Evolutionary conservation across 1,140 invertebrate genomes (phyloP).

Genomic region (Eupeodes corollae): DNA sequence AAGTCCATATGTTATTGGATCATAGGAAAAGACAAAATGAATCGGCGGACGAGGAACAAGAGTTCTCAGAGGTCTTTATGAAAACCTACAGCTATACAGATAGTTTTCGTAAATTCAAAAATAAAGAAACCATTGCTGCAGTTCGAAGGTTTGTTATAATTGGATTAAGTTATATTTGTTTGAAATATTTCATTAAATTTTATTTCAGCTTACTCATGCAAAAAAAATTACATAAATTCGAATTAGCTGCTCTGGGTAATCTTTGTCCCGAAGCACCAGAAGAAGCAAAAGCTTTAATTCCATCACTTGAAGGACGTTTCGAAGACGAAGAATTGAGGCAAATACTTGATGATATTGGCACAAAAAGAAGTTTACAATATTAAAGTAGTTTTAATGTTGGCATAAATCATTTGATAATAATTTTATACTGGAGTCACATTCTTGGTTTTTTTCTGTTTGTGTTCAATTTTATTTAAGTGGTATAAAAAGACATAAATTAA

Average conservation of each 20-base stretch:
- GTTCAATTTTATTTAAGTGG: too few relatives aligned
- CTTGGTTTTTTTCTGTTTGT: too few relatives aligned
- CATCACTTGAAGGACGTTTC: slow-evolving; percentile 88
- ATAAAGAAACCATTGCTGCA: slow-evolving; percentile 93
- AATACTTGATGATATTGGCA: slow-evolving; percentile 94
- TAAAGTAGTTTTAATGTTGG: slow-evolving; percentile 40
- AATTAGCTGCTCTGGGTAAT: slow-evolving; percentile 93
- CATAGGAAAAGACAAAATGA: slow-evolving; percentile 97
- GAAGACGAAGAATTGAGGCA: slow-evolving; percentile 92
- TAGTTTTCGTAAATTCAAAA: slow-evolving; percentile 93
- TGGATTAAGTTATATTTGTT: not conserved
- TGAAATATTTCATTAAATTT: not conserved
- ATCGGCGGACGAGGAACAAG: slow-evolving; percentile 94
- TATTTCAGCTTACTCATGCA: slow-evolving; percentile 74
- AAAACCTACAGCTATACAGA: slow-evolving; percentile 95
- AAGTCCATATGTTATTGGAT: slow-evolving; percentile 95
- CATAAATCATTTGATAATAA: too few relatives aligned
- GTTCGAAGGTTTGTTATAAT: slow-evolving; percentile 64
- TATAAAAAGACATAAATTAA: too few relatives aligned
- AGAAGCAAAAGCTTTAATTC: slow-evolving; percentile 94
- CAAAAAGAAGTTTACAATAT: slow-evolving; percentile 94
- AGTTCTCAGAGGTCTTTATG: slow-evolving; percentile 96
- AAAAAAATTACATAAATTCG: slow-evolving; percentile 97
- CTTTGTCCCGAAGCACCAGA: slow-evolving; percentile 95
- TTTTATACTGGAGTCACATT: too few relatives aligned